Base-by-base conservation (phyloP, 2,888 invertebrate species). In the Polydrusus cervinus region DNA sequence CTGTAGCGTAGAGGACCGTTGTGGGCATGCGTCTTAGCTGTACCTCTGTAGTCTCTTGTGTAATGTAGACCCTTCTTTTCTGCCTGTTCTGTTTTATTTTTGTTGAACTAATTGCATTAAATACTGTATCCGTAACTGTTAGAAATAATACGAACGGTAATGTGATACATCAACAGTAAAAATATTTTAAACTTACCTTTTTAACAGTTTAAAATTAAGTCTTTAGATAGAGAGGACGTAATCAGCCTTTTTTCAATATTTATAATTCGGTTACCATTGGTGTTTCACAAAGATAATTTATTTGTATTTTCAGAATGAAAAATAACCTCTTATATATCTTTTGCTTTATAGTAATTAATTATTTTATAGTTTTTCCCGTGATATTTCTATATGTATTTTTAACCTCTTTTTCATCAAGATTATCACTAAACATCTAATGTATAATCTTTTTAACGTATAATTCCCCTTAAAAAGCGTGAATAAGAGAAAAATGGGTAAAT, bases 1-100 rank as follows among this genome's bases (percentile, higher is more conserved):
- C 68, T 80, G 80, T 76, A 74, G 76, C 20, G 74, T 73, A 67
- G 74, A 77, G 1, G 55, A 43, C 57, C 18, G 18, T 49, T 30
- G 53, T 38, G 38, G 57, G 57, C 38, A 38, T 38, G 38, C 20
- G 20, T 40, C 55, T 67, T 67, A 43, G 43, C 38, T 55, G 38
- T 60, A 14, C 57, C 57, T 60, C 38, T 60, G 57, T 60, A 38
- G 38, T 38, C 38, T 60, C 14, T 68, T 30, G 60, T 68, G 68
- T 68, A 68, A 68, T 47, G 68, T 68, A 68, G 45, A 25, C 13
- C 34, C 49, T 67, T 55, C 55, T 67, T 40, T 60, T 60, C 38
- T 60, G 57, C 34, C 55, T 55, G 55, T 55, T 55, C 34, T 30
- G 30, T 55, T 55, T 60, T n/a, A 5, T 55, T n/a, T 9, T 38